These are phyloP conservation scores for Pteronura brasiliensis DNA, from an alignment of 2,113 vertebrate species.

Conservation along the genomic window DNA sequence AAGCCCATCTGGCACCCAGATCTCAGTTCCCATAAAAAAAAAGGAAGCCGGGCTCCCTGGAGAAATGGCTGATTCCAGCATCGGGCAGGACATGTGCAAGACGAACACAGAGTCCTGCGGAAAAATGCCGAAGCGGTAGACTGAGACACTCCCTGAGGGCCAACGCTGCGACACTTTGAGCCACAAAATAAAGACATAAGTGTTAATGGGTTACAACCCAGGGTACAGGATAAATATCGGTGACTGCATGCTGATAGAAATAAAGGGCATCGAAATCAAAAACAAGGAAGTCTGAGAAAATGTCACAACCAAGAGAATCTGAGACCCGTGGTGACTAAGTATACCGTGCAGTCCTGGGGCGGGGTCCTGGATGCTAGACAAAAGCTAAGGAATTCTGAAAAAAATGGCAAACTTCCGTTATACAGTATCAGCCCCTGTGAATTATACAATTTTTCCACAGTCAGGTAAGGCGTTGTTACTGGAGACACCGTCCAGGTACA, in stretches of 20 bases:
- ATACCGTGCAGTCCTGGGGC: neutral
- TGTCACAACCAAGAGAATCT: neutral
- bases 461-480: neutral
- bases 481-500: no score
- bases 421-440: neutral
- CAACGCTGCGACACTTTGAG: neutral
- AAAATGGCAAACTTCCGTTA: neutral
- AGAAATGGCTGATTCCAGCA: neutral
- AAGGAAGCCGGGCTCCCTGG: neutral
- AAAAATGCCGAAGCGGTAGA: neutral
- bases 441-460: neutral
- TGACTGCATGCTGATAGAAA: neutral
- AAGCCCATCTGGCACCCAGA: neutral
- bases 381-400: neutral
- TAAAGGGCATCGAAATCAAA: neutral
- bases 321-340: neutral
- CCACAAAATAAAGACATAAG: neutral
- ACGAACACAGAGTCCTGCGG: accelerated
- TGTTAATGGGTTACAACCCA: neutral
- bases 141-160: neutral
- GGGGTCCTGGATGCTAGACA: neutral
- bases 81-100: accelerated
- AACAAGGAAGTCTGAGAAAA: neutral
- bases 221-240: neutral
- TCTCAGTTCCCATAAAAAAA: neutral